Evolutionary conservation across 2,797 vertebrate genomes (phyloP).

Genomic region (Thripadectes ignobilis): DNA sequence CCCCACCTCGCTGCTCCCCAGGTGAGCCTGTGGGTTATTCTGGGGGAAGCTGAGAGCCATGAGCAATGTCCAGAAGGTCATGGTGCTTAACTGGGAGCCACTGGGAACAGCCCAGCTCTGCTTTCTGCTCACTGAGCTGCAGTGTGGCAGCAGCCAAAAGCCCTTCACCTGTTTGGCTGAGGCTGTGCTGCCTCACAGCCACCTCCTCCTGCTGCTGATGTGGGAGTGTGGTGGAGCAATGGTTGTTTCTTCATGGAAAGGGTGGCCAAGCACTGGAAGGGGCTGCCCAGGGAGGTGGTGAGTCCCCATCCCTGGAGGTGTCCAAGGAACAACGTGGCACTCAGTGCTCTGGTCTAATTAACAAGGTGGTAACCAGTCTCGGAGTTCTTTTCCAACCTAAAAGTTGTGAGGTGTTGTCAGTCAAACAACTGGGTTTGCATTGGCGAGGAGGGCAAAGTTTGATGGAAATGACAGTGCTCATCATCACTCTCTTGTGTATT

Average conservation of each 20-base stretch:
- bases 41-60: not conserved
- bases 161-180: not conserved
- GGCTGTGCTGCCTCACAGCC: not conserved
- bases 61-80: fast-evolving
- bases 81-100: fast-evolving
- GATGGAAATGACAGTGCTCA: fast-evolving
- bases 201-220: not conserved
- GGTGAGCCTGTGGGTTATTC: not conserved
- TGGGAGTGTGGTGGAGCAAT: fast-evolving
- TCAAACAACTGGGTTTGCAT: not conserved
- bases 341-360: not conserved
- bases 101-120: fast-evolving
- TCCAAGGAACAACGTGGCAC: fast-evolving
- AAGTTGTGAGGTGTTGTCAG: not conserved
- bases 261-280: not conserved
- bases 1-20: not conserved
- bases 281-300: not conserved
- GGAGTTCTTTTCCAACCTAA: not conserved
- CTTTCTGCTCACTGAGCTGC: not conserved
- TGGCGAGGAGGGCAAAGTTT: not conserved
- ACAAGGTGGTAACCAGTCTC: not conserved
- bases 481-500: fast-evolving
- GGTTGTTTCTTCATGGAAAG: not conserved
- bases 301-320: not conserved
- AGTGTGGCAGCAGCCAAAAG: not conserved